phyloP scores from a whole-genome alignment of 2,113 vertebrate genomes.

The Entomyzon cyanotis region DNA sequence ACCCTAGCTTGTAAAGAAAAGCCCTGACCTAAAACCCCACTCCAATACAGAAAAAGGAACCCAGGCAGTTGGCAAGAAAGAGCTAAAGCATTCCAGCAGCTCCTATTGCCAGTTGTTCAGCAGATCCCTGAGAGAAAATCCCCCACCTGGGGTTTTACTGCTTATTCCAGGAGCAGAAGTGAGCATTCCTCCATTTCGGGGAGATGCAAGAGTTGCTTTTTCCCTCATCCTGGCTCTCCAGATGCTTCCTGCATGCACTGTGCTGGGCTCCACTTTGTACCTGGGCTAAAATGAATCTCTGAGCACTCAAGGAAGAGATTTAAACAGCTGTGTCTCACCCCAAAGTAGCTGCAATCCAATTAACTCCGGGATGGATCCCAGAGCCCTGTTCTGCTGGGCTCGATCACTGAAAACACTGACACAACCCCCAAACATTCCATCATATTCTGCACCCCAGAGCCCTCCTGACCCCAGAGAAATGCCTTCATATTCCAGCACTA shows the following conservation, averaged over 20 bases:
- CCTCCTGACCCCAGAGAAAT: neutral
- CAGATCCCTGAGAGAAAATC: neutral
- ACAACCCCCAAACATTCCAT: neutral
- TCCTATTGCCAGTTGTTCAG: neutral
- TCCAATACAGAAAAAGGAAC: neutral
- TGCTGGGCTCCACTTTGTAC: neutral
- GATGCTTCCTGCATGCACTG: neutral
- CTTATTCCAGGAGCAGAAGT: neutral
- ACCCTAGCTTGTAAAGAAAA: neutral
- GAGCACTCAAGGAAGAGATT: neutral
- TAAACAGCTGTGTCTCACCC: neutral
- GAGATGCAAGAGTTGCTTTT: neutral
- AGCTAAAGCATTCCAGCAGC: neutral
- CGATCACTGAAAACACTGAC: fast-evolving
- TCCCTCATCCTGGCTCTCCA: neutral
- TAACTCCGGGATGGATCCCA: neutral
- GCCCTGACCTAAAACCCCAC: neutral
- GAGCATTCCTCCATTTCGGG: fast-evolving
- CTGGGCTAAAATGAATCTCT: neutral
- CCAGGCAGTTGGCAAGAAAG: fast-evolving
- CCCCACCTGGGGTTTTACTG: neutral
- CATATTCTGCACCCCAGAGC: neutral
- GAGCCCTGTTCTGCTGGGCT: neutral
- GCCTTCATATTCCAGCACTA: neutral
- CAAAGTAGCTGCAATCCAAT: neutral